These are phyloP conservation scores for Leptonema lineaticorne DNA, from an alignment of 1,140 invertebrate genomes.

Conservation along the genomic window DNA sequence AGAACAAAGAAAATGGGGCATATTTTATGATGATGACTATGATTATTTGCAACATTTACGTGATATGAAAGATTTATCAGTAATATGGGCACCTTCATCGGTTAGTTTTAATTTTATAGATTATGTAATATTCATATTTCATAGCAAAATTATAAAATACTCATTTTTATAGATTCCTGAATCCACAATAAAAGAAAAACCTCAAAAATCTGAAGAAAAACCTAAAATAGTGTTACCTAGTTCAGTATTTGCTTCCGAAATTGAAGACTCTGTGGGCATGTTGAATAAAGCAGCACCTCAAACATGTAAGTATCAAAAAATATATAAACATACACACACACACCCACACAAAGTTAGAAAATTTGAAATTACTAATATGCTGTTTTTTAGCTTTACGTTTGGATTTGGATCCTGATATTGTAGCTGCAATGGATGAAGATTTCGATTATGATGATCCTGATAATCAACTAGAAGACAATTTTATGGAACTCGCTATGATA, in stretches of 20 bases:
- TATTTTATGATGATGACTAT: constrained; percentile 95
- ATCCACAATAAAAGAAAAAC: constrained; percentile 35
- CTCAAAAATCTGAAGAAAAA: background rate
- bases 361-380: background rate
- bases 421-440: constrained; percentile 91
- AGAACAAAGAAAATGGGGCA: constrained; percentile 87
- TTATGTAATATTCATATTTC: background rate
- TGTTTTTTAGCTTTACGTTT: constrained; percentile 66
- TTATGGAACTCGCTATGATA: constrained; percentile 80
- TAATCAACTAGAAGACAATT: constrained; percentile 89
- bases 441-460: constrained; percentile 82
- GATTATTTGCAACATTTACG: constrained; percentile 93
- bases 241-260: constrained; percentile 86
- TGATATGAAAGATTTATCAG: constrained; percentile 59
- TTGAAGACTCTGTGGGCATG: constrained; percentile 86
- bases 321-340: background rate
- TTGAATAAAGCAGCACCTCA: constrained; percentile 83
- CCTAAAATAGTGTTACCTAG: constrained; percentile 65
- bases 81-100: constrained; percentile 34
- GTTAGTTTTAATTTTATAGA: constrained; percentile 19
- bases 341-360: background rate
- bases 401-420: constrained; percentile 90
- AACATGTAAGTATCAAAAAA: constrained; percentile 55
- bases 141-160: background rate
- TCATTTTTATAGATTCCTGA: background rate